Evolutionary conservation across 2,113 vertebrate species (phyloP).

Genomic region (Bettongia penicillata): DNA sequence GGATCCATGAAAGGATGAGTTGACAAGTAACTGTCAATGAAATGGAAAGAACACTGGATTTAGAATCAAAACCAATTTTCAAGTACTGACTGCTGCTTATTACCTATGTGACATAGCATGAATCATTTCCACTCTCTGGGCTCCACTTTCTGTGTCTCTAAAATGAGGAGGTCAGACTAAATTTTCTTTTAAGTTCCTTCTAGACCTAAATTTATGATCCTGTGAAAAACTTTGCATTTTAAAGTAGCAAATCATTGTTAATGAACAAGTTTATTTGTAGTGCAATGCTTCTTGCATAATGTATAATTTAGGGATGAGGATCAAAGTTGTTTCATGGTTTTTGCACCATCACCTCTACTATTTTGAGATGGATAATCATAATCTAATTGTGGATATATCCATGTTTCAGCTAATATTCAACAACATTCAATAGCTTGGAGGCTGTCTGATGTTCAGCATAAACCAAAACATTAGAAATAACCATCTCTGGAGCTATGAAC

Average conservation of each 20-base stretch:
- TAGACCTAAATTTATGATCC: background rate
- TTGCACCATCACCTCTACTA: background rate
- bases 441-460: background rate
- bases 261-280: background rate
- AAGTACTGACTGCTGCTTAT: background rate
- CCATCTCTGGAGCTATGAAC: background rate
- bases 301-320: background rate
- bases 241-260: background rate
- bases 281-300: background rate
- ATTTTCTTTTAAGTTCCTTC: background rate
- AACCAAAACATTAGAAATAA: background rate
- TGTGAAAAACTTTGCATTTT: background rate
- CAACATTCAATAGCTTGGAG: background rate
- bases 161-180: background rate
- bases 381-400: background rate
- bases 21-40: too few species aligned
- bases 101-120: background rate
- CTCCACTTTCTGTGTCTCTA: background rate
- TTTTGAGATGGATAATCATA: background rate
- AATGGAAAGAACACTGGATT: too few species aligned
- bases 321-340: background rate
- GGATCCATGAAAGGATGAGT: too few species aligned
- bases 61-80: too few species aligned
- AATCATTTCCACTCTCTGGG: background rate
- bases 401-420: background rate